Conservation (phyloP, 1,140 invertebrate genomes). For the Calliphora vicina region DNA sequence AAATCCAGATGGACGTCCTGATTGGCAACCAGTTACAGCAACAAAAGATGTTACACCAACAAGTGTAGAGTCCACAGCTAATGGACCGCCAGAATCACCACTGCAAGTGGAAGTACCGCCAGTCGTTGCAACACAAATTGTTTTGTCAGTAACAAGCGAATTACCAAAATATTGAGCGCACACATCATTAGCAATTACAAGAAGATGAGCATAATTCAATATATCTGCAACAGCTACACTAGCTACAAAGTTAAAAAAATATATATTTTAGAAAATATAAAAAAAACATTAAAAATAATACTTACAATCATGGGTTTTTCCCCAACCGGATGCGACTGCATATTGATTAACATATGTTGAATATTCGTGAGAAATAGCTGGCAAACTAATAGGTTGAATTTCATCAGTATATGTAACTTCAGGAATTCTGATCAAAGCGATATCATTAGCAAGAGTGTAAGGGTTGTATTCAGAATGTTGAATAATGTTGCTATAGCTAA, state of each 20-base stretch:
- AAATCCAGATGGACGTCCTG: too few species aligned
- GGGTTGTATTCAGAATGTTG: too few species aligned
- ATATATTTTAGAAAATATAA: background rate
- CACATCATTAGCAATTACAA: too few species aligned
- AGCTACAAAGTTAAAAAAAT: background rate
- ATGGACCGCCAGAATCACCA: too few species aligned
- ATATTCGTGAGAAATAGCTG: slow-evolving; percentile 45
- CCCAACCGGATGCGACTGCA: slow-evolving; percentile 53
- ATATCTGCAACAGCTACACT: background rate
- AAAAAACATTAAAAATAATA: background rate
- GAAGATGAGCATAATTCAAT: background rate
- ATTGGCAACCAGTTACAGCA: too few species aligned
- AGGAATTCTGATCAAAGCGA: slow-evolving; percentile 52
- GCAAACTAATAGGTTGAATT: slow-evolving; percentile 41
- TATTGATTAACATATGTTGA: slow-evolving; percentile 44
- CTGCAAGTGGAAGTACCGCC: too few species aligned
- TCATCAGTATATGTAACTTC: slow-evolving; percentile 11
- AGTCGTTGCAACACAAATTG: too few species aligned
- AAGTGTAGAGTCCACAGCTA: too few species aligned
- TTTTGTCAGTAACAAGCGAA: too few species aligned
- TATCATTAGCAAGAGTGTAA: slow-evolving; percentile 48
- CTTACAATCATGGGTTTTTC: slow-evolving; percentile 23
- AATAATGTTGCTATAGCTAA: background rate
- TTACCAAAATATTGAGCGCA: too few species aligned
- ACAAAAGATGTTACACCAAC: too few species aligned